Conservation (phyloP, 2,113 vertebrate species). For the Nothoprocta pentlandii region DNA sequence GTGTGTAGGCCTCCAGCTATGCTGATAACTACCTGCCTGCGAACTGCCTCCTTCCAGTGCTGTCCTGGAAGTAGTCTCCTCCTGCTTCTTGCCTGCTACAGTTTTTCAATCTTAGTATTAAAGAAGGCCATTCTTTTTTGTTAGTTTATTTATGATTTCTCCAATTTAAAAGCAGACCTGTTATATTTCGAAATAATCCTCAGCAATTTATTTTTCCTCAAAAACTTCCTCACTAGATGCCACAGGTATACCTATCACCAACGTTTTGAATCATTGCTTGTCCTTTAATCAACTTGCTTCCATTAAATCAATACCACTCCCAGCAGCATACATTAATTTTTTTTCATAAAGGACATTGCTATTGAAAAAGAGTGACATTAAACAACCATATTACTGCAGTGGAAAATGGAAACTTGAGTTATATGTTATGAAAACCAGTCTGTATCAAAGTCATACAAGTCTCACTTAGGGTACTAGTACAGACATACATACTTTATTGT, state of each 20-base stretch:
- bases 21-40: neutral
- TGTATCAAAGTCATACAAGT: neutral
- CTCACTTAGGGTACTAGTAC: neutral
- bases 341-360: rapidly evolving
- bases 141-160: neutral
- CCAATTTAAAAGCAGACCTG: neutral
- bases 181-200: neutral
- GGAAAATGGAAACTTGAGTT: neutral
- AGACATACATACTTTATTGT: neutral
- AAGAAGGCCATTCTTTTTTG: neutral
- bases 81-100: neutral
- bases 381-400: neutral
- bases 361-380: neutral
- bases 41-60: neutral
- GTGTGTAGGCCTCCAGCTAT: neutral
- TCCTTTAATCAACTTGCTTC: neutral
- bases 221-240: neutral
- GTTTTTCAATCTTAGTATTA: neutral
- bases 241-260: neutral
- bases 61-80: neutral
- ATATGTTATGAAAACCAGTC: neutral
- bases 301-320: neutral
- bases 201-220: neutral
- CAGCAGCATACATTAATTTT: neutral
- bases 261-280: neutral